These are phyloP conservation scores for Euura lappo DNA, from an alignment of 1,140 invertebrate species.

Conservation along the genomic window DNA sequence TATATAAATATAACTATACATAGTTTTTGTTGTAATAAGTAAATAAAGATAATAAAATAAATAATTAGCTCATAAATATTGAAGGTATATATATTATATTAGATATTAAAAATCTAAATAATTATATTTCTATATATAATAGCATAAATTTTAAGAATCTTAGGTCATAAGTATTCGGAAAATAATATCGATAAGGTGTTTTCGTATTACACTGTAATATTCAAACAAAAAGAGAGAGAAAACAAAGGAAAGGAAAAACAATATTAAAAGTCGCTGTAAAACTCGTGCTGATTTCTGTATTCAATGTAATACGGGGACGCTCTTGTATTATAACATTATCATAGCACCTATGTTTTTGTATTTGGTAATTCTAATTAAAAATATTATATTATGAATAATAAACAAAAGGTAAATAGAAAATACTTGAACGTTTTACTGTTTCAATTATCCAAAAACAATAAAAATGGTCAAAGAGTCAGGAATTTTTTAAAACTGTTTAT, in stretches of 20 bases:
- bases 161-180: constrained; percentile 45
- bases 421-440: constrained; percentile 25
- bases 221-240: constrained; percentile 6
- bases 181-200: constrained; percentile 36
- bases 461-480: too few species aligned
- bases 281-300: constrained; percentile 30
- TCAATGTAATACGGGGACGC: constrained; percentile 49
- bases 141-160: constrained; percentile 41
- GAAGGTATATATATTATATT: constrained; percentile 37
- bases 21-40: constrained; percentile 51
- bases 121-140: constrained; percentile 57
- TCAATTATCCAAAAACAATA: too few species aligned
- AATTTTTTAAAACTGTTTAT: too few species aligned
- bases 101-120: constrained; percentile 46
- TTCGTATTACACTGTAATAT: constrained; percentile 41
- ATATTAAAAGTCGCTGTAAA: too few species aligned
- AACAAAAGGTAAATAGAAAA: constrained; percentile 53
- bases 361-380: constrained; percentile 53
- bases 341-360: constrained; percentile 58
- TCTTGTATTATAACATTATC: constrained; percentile 57
- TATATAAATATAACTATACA: constrained; percentile 30
- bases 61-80: too few species aligned
- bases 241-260: too few species aligned
- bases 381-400: constrained; percentile 28
- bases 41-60: neutral